phyloP scores from a whole-genome alignment of 2,888 invertebrate genomes.

The Stegophylla sp. region DNA sequence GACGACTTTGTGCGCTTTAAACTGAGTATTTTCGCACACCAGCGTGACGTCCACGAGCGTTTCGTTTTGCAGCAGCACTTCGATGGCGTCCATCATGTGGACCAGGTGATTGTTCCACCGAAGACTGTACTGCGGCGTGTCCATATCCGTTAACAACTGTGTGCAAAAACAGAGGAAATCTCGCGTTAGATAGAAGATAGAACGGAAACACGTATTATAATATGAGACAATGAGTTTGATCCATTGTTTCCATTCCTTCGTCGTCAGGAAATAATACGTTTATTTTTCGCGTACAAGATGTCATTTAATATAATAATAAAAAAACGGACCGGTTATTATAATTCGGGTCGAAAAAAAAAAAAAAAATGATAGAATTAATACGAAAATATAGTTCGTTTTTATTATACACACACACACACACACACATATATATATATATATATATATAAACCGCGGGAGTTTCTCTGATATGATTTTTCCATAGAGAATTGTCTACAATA shows the following conservation, averaged over 20 bases:
- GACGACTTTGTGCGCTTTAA: conserved; percentile 89
- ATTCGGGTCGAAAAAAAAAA: too few species aligned
- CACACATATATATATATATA: too few species aligned
- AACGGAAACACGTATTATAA: too few species aligned
- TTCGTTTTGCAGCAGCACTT: conserved; percentile 85
- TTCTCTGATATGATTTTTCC: too few species aligned
- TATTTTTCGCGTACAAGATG: not conserved
- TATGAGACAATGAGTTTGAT: too few species aligned
- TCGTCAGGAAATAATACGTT: not conserved
- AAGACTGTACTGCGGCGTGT: conserved; percentile 85
- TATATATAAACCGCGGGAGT: too few species aligned
- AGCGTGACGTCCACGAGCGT: conserved; percentile 88
- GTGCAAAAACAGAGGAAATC: not conserved
- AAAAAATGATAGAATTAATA: too few species aligned
- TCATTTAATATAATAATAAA: too few species aligned
- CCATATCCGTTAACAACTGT: conserved; percentile 62
- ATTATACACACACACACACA: too few species aligned
- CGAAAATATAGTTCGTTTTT: too few species aligned
- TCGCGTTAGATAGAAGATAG: not conserved
- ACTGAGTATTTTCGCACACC: conserved; percentile 83
- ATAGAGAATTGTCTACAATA: not conserved
- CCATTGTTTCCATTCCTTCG: too few species aligned
- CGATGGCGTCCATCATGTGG: conserved; percentile 86
- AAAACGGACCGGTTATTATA: too few species aligned
- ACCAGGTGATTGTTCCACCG: conserved; percentile 94